Evolutionary conservation across 2,113 vertebrate species (phyloP).

Genomic region (Gallinago jamesoni): DNA sequence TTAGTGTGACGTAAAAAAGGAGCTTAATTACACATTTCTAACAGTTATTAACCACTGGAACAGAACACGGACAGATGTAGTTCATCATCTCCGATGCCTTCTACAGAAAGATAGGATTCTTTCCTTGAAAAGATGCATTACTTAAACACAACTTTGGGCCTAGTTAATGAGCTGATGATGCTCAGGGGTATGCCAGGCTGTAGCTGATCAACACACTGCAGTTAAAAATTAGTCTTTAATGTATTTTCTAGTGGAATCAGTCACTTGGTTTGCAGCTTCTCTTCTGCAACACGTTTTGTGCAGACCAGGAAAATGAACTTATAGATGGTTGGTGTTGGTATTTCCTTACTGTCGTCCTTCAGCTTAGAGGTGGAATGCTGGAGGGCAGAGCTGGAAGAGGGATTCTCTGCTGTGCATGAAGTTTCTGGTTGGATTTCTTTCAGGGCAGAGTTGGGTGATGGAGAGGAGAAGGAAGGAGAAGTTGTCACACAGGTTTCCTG

Average conservation of each 20-base stretch:
- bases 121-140: neutral
- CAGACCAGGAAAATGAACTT: neutral
- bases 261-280: neutral
- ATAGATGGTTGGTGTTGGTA: rapidly evolving
- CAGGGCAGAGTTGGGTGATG: neutral
- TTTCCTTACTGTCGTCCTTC: rapidly evolving
- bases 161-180: neutral
- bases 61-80: neutral
- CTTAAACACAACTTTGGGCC: neutral
- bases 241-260: neutral
- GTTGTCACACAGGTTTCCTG: neutral
- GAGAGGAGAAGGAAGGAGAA: neutral
- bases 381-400: neutral
- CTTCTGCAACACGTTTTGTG: neutral
- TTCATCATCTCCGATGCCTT: neutral
- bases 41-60: neutral
- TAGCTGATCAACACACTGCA: neutral
- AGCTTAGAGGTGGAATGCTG: neutral
- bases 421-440: neutral
- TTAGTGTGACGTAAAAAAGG: neutral
- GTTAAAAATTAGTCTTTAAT: rapidly evolving
- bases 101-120: neutral
- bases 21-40: neutral
- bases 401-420: neutral
- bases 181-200: neutral